Evolutionary conservation across 2,797 vertebrate species (phyloP).

Genomic region (Phataginus tricuspis): DNA sequence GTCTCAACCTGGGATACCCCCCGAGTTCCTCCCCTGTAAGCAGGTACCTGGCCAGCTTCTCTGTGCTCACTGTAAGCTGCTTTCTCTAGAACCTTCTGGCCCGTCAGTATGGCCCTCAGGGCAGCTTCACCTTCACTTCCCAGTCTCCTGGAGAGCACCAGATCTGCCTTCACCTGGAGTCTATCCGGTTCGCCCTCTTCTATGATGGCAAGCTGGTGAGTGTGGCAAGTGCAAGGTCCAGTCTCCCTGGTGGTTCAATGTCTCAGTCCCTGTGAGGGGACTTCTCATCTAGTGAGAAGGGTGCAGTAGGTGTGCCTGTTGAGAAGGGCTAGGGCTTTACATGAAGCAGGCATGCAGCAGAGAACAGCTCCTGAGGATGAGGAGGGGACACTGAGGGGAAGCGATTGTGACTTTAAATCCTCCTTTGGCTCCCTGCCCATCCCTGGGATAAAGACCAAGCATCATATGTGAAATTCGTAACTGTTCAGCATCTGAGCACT

Average conservation of each 20-base stretch:
- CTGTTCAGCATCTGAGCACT: background rate
- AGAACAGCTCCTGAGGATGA: background rate
- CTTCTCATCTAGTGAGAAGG: background rate
- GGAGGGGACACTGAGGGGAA: background rate
- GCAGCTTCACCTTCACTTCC: slow-evolving; percentile 45
- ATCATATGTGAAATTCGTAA: background rate
- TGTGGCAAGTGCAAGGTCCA: background rate
- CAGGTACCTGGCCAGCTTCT: background rate
- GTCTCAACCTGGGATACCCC: background rate
- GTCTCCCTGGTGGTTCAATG: rapidly evolving
- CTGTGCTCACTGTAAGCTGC: background rate
- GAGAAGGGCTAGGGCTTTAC: background rate
- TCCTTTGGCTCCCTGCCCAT: background rate
- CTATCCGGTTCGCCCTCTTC: background rate
- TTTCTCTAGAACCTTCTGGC: slow-evolving; percentile 21
- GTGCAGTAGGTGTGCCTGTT: background rate
- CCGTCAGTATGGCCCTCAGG: background rate
- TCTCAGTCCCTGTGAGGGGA: background rate
- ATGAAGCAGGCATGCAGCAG: background rate
- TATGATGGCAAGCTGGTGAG: slow-evolving; percentile 13
- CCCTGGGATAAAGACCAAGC: background rate
- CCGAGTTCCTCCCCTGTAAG: background rate
- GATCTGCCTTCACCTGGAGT: slow-evolving; percentile 30
- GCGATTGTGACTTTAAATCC: background rate
- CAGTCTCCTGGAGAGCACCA: slow-evolving; percentile 25